A percentile compares a stretch with the other conserved stretches of the same genome.
These are phyloP conservation scores for Dolichallabes microphthalmus DNA, from an alignment of 2,113 vertebrate genomes.

Conservation along the genomic window DNA sequence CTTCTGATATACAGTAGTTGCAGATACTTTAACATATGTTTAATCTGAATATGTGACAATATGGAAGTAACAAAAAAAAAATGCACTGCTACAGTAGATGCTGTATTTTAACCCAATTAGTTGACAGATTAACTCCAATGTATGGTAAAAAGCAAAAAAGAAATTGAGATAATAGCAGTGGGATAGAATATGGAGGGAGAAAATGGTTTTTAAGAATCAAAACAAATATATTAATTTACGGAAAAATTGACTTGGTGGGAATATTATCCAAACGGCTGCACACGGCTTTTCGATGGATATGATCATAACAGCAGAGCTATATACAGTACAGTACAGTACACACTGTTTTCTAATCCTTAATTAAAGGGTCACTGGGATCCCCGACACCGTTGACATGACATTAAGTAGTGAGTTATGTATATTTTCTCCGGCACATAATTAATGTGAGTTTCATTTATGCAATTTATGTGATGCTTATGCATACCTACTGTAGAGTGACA, in stretches of 20 bases:
- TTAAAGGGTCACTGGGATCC: neutral
- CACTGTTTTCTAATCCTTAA: neutral
- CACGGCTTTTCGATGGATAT: neutral
- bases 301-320: neutral
- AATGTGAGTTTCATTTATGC: neutral
- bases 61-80: neutral
- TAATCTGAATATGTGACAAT: neutral
- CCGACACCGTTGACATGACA: neutral
- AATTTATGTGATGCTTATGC: neutral
- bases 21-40: neutral
- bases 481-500: neutral
- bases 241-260: neutral
- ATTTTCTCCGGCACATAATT: neutral
- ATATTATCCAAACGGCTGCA: neutral
- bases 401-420: neutral
- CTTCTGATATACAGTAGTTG: slow-evolving; percentile 23
- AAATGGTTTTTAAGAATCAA: too few species aligned
- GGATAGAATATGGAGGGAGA: too few species aligned
- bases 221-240: too few species aligned
- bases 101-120: neutral
- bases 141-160: too few species aligned
- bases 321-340: neutral
- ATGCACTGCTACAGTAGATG: neutral
- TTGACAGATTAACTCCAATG: too few species aligned
- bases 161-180: too few species aligned